Evolutionary conservation across 1,140 invertebrate genomes (phyloP).

Genomic region (Drosophila guanche): DNA sequence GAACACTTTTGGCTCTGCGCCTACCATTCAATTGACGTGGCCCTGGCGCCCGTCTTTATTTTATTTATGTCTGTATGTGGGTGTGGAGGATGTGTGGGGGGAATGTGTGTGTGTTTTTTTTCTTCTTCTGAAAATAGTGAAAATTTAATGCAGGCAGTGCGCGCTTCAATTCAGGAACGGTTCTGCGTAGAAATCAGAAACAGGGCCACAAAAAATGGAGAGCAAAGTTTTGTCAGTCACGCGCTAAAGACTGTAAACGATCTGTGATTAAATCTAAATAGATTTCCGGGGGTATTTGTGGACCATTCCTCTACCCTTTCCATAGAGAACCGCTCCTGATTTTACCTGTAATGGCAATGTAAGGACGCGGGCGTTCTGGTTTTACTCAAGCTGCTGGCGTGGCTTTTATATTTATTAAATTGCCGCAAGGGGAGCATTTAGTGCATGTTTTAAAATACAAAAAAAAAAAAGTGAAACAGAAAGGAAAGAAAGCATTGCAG

Average conservation of each 20-base stretch:
- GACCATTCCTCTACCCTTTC: neutral
- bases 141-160: slow-evolving; percentile 69
- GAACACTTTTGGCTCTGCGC: slow-evolving; percentile 74
- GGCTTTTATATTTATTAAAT: slow-evolving; percentile 79
- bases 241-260: no score
- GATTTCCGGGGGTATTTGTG: neutral
- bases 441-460: slow-evolving; percentile 68
- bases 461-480: slow-evolving; percentile 13
- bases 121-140: slow-evolving; percentile 53
- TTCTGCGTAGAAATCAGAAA: neutral
- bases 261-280: neutral
- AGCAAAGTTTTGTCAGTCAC: no score
- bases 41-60: slow-evolving; percentile 49
- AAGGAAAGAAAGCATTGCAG: slow-evolving; percentile 4
- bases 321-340: slow-evolving; percentile 23
- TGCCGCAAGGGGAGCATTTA: slow-evolving; percentile 77
- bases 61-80: slow-evolving; percentile 30
- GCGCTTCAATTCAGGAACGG: slow-evolving; percentile 36
- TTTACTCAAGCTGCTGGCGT: slow-evolving; percentile 46
- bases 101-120: slow-evolving; percentile 1
- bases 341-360: slow-evolving; percentile 37
- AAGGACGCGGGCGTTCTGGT: slow-evolving; percentile 1
- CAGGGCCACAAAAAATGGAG: no score
- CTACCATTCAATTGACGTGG: slow-evolving; percentile 73
- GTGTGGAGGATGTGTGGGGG: neutral